These are phyloP conservation scores for Antigone vipio DNA, from an alignment of 2,113 vertebrate genomes.

Conservation along the genomic window DNA sequence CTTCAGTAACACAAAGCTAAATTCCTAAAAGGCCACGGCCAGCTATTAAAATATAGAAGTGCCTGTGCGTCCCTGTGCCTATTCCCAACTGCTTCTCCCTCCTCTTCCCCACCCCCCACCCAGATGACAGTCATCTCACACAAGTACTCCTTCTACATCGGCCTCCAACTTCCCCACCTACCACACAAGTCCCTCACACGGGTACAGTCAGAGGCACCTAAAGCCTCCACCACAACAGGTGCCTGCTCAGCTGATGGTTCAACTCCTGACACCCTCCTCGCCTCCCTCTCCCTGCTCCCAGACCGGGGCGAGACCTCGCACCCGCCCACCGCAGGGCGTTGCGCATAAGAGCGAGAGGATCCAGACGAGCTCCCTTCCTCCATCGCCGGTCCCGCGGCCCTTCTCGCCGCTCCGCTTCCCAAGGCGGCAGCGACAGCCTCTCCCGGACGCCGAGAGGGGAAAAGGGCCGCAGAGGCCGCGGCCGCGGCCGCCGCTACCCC, in stretches of 20 bases:
- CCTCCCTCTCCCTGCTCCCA: neutral
- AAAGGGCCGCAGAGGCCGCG: slow-evolving; percentile 15
- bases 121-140: slow-evolving; percentile 31
- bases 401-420: neutral
- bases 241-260: neutral
- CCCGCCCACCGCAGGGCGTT: slow-evolving; percentile 62
- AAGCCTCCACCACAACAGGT: slow-evolving; percentile 60
- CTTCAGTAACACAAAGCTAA: slow-evolving; percentile 20
- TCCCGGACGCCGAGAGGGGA: neutral
- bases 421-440: neutral
- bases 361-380: neutral
- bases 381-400: neutral
- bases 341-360: slow-evolving; percentile 23
- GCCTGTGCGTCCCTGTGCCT: neutral
- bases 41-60: neutral
- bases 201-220: neutral
- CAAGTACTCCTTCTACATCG: neutral
- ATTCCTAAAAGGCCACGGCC: neutral
- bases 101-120: neutral
- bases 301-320: slow-evolving; percentile 46
- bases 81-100: neutral
- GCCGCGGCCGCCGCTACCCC: neutral
- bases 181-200: neutral
- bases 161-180: neutral
- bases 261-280: slow-evolving; percentile 13